A percentile compares a stretch with the other conserved stretches of the same genome.
phyloP scores from a whole-genome alignment of 2,113 vertebrate genomes.

The Phycodurus eques region DNA sequence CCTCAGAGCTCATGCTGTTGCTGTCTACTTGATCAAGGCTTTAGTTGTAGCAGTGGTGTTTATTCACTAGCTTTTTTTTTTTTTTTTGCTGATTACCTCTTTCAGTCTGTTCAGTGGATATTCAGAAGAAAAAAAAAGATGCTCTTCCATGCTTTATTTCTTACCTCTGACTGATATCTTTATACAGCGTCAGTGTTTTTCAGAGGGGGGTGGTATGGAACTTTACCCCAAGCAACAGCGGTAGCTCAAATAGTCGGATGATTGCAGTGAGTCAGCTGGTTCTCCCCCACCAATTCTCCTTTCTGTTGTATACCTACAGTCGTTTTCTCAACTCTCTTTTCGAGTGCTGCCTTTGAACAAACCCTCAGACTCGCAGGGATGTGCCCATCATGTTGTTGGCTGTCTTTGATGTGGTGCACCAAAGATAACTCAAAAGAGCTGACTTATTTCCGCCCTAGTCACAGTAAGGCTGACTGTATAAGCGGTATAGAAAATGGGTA shows the following conservation, averaged over 20 bases:
- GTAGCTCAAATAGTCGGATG: slow-evolving; percentile 42
- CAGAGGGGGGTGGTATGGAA: slow-evolving; percentile 45
- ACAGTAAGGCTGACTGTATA: not conserved
- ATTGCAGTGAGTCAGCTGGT: slow-evolving; percentile 73
- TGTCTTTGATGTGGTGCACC: slow-evolving; percentile 37
- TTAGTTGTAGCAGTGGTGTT: slow-evolving; percentile 36
- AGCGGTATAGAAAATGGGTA: no score
- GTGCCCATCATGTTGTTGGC: slow-evolving; percentile 46
- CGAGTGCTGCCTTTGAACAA: slow-evolving; percentile 32
- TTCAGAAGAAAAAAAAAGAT: slow-evolving; percentile 16
- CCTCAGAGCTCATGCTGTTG: slow-evolving; percentile 12
- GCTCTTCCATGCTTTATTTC: slow-evolving; percentile 40
- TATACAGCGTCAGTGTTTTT: slow-evolving; percentile 50
- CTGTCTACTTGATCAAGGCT: slow-evolving; percentile 26
- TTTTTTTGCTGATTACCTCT: slow-evolving; percentile 44
- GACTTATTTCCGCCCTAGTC: slow-evolving; percentile 14
- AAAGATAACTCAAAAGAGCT: slow-evolving; percentile 26
- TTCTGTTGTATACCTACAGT: slow-evolving; percentile 41
- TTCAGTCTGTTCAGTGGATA: slow-evolving; percentile 24
- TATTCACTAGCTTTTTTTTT: slow-evolving; percentile 19
- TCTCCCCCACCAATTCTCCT: not conserved
- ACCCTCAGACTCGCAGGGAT: slow-evolving; percentile 32
- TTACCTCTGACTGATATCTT: slow-evolving; percentile 24
- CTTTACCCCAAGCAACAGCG: slow-evolving; percentile 30
- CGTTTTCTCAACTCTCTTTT: slow-evolving; percentile 10